Conservation (phyloP, 2,888 invertebrate species). For the Coelinius sp. region DNA sequence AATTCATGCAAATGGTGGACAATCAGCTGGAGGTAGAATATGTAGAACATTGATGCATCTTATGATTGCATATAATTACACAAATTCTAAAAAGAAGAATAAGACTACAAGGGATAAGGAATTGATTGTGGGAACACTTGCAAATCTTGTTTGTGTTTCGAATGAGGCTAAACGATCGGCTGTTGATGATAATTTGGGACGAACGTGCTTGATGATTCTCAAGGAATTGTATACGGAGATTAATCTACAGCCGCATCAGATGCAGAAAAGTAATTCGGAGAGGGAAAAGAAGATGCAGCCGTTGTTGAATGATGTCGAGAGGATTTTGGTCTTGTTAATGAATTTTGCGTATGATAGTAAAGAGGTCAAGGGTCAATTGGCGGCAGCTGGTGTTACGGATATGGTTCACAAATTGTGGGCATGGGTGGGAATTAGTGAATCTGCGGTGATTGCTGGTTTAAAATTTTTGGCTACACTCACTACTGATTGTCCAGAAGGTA, state of each 20-base stretch:
- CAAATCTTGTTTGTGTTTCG: slow-evolving; percentile 71
- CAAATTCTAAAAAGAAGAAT: slow-evolving; percentile 59
- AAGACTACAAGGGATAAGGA: slow-evolving; percentile 66
- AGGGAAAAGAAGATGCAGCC: slow-evolving; percentile 71
- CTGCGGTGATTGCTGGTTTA: slow-evolving; percentile 73
- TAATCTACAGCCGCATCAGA: slow-evolving; percentile 72
- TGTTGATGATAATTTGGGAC: slow-evolving; percentile 67
- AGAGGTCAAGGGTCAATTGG: slow-evolving; percentile 74
- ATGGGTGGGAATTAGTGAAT: slow-evolving; percentile 77
- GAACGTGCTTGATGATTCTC: slow-evolving; percentile 68
- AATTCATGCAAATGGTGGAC: neutral
- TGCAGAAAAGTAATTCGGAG: slow-evolving; percentile 67
- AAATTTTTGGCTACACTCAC: slow-evolving; percentile 77
- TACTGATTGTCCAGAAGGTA: slow-evolving; percentile 77
- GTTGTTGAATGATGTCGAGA: slow-evolving; percentile 74
- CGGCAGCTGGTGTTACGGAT: slow-evolving; percentile 74
- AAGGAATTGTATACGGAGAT: slow-evolving; percentile 71
- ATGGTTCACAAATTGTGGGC: slow-evolving; percentile 78
- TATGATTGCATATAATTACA: slow-evolving; percentile 69
- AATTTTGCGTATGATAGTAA: slow-evolving; percentile 75
- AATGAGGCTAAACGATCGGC: slow-evolving; percentile 71
- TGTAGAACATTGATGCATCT: slow-evolving; percentile 71
- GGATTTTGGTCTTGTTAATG: slow-evolving; percentile 74
- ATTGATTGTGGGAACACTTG: slow-evolving; percentile 68
- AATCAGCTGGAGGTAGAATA: slow-evolving; percentile 68